Percentiles rank a stretch among this genome's conserved stretches.
Conservation (phyloP, 2,888 invertebrate species). For the Herminia tarsipennalis region DNA sequence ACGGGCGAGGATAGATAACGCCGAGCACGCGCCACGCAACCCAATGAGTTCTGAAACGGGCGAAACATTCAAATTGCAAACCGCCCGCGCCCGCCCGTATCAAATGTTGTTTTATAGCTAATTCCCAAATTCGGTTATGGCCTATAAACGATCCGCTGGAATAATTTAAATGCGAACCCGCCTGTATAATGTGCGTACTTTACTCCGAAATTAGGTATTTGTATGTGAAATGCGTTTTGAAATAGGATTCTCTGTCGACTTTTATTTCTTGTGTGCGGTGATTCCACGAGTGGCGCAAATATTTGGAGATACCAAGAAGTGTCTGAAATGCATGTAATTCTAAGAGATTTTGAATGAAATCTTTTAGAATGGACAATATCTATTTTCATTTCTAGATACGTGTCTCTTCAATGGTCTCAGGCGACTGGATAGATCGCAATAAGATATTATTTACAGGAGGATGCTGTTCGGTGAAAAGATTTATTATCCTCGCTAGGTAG, state of each 20-base stretch:
- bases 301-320: not conserved
- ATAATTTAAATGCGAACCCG: conserved; percentile 85
- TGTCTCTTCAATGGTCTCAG: not conserved
- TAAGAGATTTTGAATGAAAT: not conserved
- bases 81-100: conserved; percentile 84
- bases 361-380: too few relatives aligned
- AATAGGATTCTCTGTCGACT: conserved; percentile 77
- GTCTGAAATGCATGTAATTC: not conserved
- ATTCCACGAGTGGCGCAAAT: conserved; percentile 42
- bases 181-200: conserved; percentile 84
- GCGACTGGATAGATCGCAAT: too few relatives aligned
- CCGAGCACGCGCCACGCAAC: conserved; percentile 77
- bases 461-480: too few relatives aligned
- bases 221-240: conserved; percentile 85
- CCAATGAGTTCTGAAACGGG: conserved; percentile 79
- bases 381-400: too few relatives aligned
- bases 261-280: conserved; percentile 69
- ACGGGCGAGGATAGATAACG: conserved; percentile 61
- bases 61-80: conserved; percentile 83
- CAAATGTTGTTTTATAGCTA: conserved; percentile 86
- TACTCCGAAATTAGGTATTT: conserved; percentile 84
- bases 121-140: conserved; percentile 86
- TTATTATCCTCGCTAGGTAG: too few relatives aligned
- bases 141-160: conserved; percentile 86
- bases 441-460: too few relatives aligned